Conservation (phyloP, 1,140 invertebrate species). For the Brachionus sp. region DNA sequence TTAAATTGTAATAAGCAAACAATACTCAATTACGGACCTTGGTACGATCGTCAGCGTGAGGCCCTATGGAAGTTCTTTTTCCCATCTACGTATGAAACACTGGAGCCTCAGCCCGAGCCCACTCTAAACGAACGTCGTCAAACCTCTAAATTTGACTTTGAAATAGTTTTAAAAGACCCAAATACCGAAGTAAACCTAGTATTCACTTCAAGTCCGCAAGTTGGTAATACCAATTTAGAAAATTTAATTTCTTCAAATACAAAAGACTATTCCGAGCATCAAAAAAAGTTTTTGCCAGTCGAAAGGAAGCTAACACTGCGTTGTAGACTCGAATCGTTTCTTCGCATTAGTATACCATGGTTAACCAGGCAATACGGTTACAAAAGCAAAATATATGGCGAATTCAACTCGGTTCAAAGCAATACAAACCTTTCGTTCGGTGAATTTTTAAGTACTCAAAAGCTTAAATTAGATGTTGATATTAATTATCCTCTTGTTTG, state of each 20-base stretch:
- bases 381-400: conserved; percentile 82
- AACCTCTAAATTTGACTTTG: conserved; percentile 44
- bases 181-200: conserved; percentile 32
- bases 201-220: background rate
- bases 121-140: conserved; percentile 37
- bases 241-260: background rate
- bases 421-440: conserved; percentile 84
- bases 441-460: conserved; percentile 85
- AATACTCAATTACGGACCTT: conserved; percentile 94
- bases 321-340: conserved; percentile 83
- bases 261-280: conserved; percentile 9
- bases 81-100: conserved; percentile 61
- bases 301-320: conserved; percentile 91
- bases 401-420: conserved; percentile 84
- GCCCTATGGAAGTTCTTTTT: conserved; percentile 94
- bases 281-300: conserved; percentile 62
- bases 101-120: conserved; percentile 36
- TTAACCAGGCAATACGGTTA: conserved; percentile 78
- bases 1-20: conserved; percentile 94
- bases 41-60: conserved; percentile 90
- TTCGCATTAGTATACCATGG: conserved; percentile 93
- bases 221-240: background rate
- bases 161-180: conserved; percentile 22
- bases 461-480: conserved; percentile 80
- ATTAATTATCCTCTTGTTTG: conserved; percentile 83